Conservation (phyloP, 2,797 vertebrate genomes). For the Clarias pachynema region DNA sequence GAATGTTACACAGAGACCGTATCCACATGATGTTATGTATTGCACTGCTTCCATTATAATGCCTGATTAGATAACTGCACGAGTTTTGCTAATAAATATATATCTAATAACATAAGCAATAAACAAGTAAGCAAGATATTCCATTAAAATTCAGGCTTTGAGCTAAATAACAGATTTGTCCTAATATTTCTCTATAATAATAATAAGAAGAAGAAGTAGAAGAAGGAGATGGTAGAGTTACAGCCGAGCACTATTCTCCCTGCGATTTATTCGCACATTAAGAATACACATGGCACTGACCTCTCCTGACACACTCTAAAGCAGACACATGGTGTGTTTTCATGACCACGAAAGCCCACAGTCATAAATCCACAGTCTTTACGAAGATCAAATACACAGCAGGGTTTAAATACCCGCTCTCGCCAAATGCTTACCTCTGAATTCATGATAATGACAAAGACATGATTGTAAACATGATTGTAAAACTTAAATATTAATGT, state of each 20-base stretch:
- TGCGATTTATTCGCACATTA: constrained; percentile 75
- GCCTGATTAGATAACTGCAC: no score
- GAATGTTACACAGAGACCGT: no score
- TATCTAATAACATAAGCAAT: no score
- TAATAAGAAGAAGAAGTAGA: not conserved
- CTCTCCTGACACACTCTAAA: constrained; percentile 26
- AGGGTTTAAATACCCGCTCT: not conserved
- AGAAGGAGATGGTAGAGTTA: not conserved
- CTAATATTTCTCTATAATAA: not conserved
- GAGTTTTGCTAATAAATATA: no score
- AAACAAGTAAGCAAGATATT: not conserved
- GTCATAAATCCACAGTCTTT: constrained; percentile 16
- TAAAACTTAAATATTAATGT: not conserved
- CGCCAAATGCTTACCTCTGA: not conserved
- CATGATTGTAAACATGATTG: not conserved
- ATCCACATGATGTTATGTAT: no score
- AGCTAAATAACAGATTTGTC: not conserved
- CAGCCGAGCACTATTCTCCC: constrained; percentile 29
- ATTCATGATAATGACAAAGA: not conserved
- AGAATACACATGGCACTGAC: constrained; percentile 71
- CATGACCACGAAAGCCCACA: constrained; percentile 9
- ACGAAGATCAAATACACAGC: constrained; percentile 31
- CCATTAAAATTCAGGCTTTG: not conserved
- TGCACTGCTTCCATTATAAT: no score
- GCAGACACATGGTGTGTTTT: constrained; percentile 35